Evolutionary conservation across 1,140 invertebrate species (phyloP).

Genomic region (Dreissena polymorpha): DNA sequence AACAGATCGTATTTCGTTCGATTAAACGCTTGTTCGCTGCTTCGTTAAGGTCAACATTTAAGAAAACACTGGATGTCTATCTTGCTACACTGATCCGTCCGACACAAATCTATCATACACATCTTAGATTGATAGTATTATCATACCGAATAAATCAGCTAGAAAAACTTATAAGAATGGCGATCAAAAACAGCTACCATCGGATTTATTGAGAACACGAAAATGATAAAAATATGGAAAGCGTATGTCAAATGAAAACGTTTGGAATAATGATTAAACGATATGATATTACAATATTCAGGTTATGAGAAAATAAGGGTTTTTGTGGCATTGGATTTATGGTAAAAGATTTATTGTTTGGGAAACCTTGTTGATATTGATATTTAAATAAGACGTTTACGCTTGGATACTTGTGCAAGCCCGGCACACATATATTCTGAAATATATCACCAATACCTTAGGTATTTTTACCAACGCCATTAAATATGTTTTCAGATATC

Average conservation of each 20-base stretch:
- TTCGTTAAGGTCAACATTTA: background rate
- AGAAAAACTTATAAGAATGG: constrained; percentile 14
- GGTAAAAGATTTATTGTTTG: too few relatives aligned
- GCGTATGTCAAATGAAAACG: background rate
- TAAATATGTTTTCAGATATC: too few relatives aligned
- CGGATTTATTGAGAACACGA: background rate
- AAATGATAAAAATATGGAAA: background rate
- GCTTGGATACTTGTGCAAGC: too few relatives aligned
- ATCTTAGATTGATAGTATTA: constrained; percentile 15
- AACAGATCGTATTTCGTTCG: too few relatives aligned
- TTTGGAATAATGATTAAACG: background rate
- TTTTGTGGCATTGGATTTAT: too few relatives aligned
- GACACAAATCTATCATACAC: constrained; percentile 9
- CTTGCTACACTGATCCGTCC: background rate
- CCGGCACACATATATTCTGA: too few relatives aligned
- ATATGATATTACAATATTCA: background rate
- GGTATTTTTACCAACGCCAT: too few relatives aligned
- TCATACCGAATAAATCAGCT: background rate
- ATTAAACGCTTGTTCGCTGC: too few relatives aligned
- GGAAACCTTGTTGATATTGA: too few relatives aligned
- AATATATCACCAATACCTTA: too few relatives aligned
- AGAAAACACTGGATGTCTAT: background rate
- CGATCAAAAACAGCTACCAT: background rate
- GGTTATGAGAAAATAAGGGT: background rate
- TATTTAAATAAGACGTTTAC: too few relatives aligned